Evolutionary conservation across 2,797 vertebrate species (phyloP).

Genomic region (Pogonophryne albipinna): DNA sequence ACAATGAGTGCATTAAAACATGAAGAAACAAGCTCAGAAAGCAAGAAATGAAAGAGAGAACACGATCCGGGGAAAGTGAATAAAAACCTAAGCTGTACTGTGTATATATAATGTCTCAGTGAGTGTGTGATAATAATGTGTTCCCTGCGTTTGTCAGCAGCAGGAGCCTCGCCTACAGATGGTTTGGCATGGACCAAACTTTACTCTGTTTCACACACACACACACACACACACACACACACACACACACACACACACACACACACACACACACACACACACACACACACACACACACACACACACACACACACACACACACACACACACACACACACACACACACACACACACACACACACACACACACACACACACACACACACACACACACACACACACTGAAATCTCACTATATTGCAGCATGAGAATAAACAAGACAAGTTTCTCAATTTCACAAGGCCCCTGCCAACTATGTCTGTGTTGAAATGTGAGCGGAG

Average conservation of each 20-base stretch:
- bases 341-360: constrained; percentile 34
- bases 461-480: constrained; percentile 26
- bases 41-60: constrained; percentile 4
- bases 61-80: background rate
- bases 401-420: constrained; percentile 24
- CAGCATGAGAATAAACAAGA: constrained; percentile 48
- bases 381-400: constrained; percentile 24
- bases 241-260: constrained; percentile 35
- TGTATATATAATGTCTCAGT: constrained; percentile 17
- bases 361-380: constrained; percentile 35
- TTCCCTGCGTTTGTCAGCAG: constrained; percentile 31
- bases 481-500: constrained; percentile 47
- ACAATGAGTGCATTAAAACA: too few relatives aligned
- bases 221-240: constrained; percentile 34
- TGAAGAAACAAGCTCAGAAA: too few relatives aligned
- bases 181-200: constrained; percentile 38
- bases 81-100: constrained; percentile 3
- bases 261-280: constrained; percentile 34
- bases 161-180: constrained; percentile 36
- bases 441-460: constrained; percentile 40
- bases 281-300: constrained; percentile 35
- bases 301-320: constrained; percentile 34
- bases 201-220: constrained; percentile 6
- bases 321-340: constrained; percentile 35
- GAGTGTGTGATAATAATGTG: constrained; percentile 6